These are phyloP conservation scores for Archilochus colubris DNA, from an alignment of 2,113 vertebrate species.

Conservation along the genomic window DNA sequence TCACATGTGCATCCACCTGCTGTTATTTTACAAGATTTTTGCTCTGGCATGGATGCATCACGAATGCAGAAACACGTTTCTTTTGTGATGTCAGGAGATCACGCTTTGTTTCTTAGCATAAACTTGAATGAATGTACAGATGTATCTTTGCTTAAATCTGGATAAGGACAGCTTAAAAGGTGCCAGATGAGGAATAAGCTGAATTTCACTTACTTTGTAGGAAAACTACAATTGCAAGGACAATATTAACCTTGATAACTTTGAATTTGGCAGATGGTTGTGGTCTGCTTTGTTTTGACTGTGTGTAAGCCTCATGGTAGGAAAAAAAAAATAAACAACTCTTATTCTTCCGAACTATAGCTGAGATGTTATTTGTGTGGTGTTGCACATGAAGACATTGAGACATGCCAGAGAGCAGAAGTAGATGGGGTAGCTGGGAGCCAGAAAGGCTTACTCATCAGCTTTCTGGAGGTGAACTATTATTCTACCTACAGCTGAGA, in stretches of 20 bases:
- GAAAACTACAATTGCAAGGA: background rate
- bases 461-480: background rate
- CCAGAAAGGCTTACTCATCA: background rate
- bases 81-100: background rate
- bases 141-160: background rate
- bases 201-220: background rate
- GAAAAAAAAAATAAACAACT: background rate
- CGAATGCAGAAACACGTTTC: background rate
- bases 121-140: background rate
- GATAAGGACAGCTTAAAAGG: background rate
- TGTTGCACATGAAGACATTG: background rate
- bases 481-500: background rate
- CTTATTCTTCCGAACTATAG: background rate
- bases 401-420: background rate
- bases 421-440: background rate
- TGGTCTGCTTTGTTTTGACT: background rate
- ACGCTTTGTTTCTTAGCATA: background rate
- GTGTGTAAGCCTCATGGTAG: background rate
- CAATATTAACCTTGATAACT: background rate
- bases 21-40: background rate
- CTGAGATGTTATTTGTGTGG: background rate
- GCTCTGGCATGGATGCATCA: fast-evolving
- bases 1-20: background rate
- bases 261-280: background rate
- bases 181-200: background rate